phyloP scores from a whole-genome alignment of 1,140 invertebrate genomes.

The Anoplolepis gracilipes region DNA sequence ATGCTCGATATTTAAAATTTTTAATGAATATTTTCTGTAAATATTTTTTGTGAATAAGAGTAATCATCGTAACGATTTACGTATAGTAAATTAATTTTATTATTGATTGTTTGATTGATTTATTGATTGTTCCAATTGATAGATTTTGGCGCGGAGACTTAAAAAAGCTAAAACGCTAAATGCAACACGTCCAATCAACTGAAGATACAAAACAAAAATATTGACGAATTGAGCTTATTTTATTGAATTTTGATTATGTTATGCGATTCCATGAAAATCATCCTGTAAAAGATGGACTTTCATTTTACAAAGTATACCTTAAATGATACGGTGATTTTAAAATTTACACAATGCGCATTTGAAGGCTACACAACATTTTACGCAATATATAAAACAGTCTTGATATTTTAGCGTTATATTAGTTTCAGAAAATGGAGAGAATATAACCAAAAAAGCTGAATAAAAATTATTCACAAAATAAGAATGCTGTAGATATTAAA shows the following conservation, averaged over 20 bases:
- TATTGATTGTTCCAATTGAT: neutral
- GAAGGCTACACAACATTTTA: neutral
- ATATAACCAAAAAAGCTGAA: neutral
- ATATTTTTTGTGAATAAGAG: neutral
- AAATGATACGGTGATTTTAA: neutral
- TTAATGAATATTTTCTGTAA: slow-evolving; percentile 55
- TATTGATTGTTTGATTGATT: no score
- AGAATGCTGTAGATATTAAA: neutral
- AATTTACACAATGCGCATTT: neutral
- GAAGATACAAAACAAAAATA: neutral
- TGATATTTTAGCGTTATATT: neutral
- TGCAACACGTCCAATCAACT: neutral
- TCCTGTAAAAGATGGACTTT: neutral
- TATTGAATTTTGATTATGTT: slow-evolving; percentile 29
- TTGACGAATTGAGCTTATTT: neutral
- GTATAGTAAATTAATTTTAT: slow-evolving; percentile 55
- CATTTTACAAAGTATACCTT: neutral
- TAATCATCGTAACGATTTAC: slow-evolving; percentile 46
- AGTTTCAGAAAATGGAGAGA: neutral
- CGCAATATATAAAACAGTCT: neutral
- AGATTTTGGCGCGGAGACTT: neutral
- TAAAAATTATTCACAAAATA: neutral
- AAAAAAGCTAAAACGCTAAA: neutral
- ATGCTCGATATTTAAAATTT: slow-evolving; percentile 50
- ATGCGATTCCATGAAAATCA: neutral